Evolutionary conservation across 2,797 vertebrate species (phyloP).

Genomic region (Emys orbicularis): DNA sequence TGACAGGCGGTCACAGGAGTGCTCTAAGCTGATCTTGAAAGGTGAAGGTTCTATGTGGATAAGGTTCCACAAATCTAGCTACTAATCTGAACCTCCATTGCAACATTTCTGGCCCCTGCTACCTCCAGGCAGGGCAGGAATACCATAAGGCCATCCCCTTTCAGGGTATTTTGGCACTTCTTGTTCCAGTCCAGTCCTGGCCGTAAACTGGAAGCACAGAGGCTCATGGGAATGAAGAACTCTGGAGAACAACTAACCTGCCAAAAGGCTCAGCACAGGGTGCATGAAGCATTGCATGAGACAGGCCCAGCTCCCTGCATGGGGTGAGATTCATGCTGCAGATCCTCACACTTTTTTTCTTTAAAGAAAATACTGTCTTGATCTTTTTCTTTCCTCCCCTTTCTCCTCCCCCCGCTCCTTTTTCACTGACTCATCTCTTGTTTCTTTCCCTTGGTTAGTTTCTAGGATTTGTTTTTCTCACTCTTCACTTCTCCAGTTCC

Average conservation of each 20-base stretch:
- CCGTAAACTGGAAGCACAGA: neutral
- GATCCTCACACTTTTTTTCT: neutral
- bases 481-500: neutral
- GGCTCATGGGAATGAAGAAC: neutral
- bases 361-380: neutral
- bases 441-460: neutral
- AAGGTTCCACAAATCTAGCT: neutral
- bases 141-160: neutral
- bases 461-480: neutral
- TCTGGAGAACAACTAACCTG: neutral
- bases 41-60: fast-evolving
- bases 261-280: neutral
- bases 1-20: neutral
- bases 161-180: neutral
- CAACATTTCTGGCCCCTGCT: neutral
- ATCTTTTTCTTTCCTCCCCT: neutral
- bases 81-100: neutral
- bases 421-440: neutral
- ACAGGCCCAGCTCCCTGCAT: neutral
- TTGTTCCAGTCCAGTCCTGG: neutral
- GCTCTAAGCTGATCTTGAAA: neutral
- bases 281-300: neutral
- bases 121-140: neutral
- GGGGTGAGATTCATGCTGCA: neutral
- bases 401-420: neutral